Percentiles rank a stretch among this genome's conserved stretches.
Evolutionary conservation across 2,797 vertebrate species (phyloP).

Genomic region (Oophaga sylvatica): DNA sequence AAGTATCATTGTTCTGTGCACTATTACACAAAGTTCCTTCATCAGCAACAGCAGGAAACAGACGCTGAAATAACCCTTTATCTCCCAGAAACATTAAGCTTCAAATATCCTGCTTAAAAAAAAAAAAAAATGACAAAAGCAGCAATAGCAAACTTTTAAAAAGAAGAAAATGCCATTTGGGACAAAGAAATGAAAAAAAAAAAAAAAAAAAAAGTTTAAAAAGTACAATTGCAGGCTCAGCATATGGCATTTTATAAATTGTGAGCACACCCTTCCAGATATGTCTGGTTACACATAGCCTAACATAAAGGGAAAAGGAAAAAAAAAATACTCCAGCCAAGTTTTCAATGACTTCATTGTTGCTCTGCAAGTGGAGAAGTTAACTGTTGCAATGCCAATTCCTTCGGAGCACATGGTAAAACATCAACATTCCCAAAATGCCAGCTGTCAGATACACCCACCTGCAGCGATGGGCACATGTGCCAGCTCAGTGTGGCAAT

Average conservation of each 20-base stretch:
- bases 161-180: neutral
- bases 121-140: neutral
- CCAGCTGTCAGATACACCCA: conserved; percentile 41
- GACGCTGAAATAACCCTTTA: conserved; percentile 13
- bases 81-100: conserved; percentile 1
- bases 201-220: neutral
- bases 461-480: conserved; percentile 24
- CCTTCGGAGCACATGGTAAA: conserved; percentile 13
- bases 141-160: neutral
- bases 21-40: neutral
- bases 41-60: conserved; percentile 29
- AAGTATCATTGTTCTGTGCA: neutral
- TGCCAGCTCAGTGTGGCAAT: conserved; percentile 23
- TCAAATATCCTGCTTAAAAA: neutral
- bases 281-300: conserved; percentile 40
- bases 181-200: neutral
- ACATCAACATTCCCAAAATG: neutral
- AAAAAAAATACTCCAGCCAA: conserved; percentile 36
- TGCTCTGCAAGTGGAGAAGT: conserved; percentile 34
- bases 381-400: conserved; percentile 26
- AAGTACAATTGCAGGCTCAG: neutral
- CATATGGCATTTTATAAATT: conserved; percentile 39
- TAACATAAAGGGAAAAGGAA: conserved; percentile 28
- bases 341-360: conserved; percentile 52
- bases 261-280: conserved; percentile 26